Evolutionary conservation across 2,888 invertebrate species (phyloP).

Genomic region (Panzeria rudis): DNA sequence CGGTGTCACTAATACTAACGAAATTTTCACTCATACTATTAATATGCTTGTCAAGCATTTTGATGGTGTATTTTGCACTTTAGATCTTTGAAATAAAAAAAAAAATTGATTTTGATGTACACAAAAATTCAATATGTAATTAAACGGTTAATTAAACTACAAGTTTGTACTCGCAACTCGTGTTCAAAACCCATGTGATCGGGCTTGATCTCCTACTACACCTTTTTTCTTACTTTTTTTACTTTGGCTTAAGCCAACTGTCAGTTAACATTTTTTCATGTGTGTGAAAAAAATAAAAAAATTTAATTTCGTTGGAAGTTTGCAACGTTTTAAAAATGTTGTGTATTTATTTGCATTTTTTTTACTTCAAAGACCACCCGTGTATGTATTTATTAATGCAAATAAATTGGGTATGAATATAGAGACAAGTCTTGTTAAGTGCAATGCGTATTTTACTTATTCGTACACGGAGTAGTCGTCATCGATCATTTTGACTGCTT

Average conservation of each 20-base stretch:
- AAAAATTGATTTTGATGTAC: too few relatives aligned
- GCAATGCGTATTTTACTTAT: not conserved
- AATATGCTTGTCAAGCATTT: too few relatives aligned
- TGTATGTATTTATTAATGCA: conserved; percentile 12
- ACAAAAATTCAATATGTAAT: too few relatives aligned
- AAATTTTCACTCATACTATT: too few relatives aligned
- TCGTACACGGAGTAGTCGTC: conserved; percentile 1
- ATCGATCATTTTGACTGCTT: conserved; percentile 31
- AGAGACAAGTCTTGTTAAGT: conserved; percentile 12
- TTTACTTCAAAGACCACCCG: conserved; percentile 50
- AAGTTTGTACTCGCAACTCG: not conserved
- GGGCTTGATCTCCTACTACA: not conserved
- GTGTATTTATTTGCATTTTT: not conserved
- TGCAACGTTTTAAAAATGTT: not conserved
- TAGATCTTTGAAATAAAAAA: too few relatives aligned
- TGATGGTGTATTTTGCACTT: too few relatives aligned
- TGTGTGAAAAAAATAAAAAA: conserved; percentile 12
- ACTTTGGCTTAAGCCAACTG: conserved; percentile 30
- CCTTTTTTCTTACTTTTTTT: not conserved
- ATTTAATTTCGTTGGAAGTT: conserved; percentile 18
- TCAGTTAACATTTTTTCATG: conserved; percentile 22
- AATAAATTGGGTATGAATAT: conserved; percentile 35
- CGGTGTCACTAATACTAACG: too few relatives aligned
- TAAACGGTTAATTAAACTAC: not conserved
- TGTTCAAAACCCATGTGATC: not conserved